Percentiles rank a stretch among this genome's conserved stretches.
Evolutionary conservation across 2,113 vertebrate species (phyloP).

Genomic region (Cyanistes caeruleus): DNA sequence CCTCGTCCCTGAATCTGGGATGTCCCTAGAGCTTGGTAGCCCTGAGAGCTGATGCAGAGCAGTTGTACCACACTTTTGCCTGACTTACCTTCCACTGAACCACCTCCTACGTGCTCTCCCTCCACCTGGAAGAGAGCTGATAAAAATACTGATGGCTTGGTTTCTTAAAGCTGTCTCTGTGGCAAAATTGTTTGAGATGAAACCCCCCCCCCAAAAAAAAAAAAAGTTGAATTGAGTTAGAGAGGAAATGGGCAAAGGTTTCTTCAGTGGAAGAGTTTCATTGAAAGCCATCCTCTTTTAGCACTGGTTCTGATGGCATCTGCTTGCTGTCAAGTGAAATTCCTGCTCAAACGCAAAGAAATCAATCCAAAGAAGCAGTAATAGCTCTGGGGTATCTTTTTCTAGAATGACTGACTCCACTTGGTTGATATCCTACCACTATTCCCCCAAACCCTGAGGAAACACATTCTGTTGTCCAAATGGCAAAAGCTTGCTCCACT

Average conservation of each 20-base stretch:
- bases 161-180: neutral
- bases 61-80: neutral
- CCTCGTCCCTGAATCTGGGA: neutral
- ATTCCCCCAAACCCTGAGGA: neutral
- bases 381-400: neutral
- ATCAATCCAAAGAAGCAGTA: neutral
- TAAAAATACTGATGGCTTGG: neutral
- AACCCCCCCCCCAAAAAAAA: too few relatives aligned
- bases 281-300: neutral
- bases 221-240: neutral
- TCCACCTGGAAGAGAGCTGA: neutral
- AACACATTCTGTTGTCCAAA: neutral
- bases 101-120: neutral
- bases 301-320: neutral
- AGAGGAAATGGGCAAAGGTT: neutral
- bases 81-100: neutral
- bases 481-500: neutral
- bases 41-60: neutral
- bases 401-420: neutral
- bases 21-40: neutral
- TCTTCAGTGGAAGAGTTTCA: neutral
- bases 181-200: neutral
- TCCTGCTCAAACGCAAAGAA: neutral
- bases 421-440: too few relatives aligned
- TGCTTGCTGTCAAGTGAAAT: neutral